phyloP scores from a whole-genome alignment of 37 sponge, comb jelly and placozoan species.

The Aphrocallistes beatrix region DNA sequence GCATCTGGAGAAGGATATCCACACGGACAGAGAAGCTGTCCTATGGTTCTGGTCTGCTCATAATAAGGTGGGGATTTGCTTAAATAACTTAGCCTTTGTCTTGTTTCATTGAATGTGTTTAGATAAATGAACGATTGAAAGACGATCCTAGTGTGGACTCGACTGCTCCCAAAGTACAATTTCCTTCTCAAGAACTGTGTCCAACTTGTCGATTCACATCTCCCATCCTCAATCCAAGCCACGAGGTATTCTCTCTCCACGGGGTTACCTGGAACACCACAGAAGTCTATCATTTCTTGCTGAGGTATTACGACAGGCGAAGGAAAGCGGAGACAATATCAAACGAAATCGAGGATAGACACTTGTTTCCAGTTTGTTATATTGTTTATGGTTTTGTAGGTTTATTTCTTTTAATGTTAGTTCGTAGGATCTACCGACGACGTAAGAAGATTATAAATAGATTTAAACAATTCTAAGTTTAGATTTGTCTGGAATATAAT shows the following conservation, averaged over 20 bases:
- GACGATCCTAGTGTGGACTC: slow-evolving; percentile 55
- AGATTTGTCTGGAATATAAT: too few relatives aligned
- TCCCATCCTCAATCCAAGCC: background rate
- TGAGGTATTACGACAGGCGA: background rate
- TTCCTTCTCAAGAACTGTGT: slow-evolving; percentile 53
- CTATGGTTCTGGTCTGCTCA: slow-evolving; percentile 91
- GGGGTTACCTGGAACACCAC: background rate
- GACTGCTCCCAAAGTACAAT: slow-evolving; percentile 63
- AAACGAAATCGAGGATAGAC: background rate
- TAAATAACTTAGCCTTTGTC: slow-evolving; percentile 36
- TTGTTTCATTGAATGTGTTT: background rate
- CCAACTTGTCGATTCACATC: slow-evolving; percentile 49
- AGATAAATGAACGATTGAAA: slow-evolving; percentile 40
- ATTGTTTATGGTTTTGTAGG: background rate
- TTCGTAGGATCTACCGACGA: background rate
- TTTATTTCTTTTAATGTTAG: background rate
- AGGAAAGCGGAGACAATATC: background rate
- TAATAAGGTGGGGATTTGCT: slow-evolving; percentile 36
- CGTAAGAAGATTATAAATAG: background rate
- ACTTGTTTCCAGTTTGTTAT: background rate
- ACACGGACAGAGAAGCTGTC: slow-evolving; percentile 58
- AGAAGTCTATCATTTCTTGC: background rate
- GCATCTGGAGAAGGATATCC: background rate
- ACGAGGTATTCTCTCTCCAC: background rate
- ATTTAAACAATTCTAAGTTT: background rate